Conservation (phyloP, 2,113 vertebrate species). For the Vimba vimba region DNA sequence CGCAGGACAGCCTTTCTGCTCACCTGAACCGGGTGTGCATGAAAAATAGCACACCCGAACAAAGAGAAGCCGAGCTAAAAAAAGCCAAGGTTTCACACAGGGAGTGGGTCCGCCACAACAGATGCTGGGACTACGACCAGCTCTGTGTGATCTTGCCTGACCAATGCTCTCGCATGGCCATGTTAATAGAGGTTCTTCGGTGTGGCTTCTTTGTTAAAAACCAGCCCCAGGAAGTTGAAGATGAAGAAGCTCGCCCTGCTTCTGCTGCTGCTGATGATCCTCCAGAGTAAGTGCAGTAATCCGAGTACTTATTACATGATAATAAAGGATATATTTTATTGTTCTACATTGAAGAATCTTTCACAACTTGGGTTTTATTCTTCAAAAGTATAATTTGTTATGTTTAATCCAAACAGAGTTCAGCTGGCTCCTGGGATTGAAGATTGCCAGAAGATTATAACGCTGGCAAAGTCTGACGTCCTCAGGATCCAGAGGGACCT, state of each 20-base stretch:
- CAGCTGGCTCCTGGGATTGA: neutral
- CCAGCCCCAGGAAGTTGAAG: too few relatives aligned
- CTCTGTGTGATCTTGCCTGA: neutral
- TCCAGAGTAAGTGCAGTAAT: too few relatives aligned
- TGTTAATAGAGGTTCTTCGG: neutral
- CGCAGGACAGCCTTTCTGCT: neutral
- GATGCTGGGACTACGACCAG: neutral
- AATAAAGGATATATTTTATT: too few relatives aligned
- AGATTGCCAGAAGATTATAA: neutral
- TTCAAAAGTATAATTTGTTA: neutral
- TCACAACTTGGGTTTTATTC: neutral
- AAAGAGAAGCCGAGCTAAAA: neutral
- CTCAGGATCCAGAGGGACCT: neutral
- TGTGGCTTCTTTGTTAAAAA: too few relatives aligned
- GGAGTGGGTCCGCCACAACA: neutral
- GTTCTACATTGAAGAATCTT: neutral
- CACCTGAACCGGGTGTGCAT: neutral
- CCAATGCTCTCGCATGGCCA: neutral
- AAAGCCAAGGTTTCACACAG: too few relatives aligned
- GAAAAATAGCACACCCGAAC: neutral
- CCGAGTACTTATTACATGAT: too few relatives aligned
- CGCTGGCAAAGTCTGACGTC: neutral
- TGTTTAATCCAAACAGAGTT: neutral
- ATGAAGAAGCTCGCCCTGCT: too few relatives aligned
- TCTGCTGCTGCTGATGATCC: too few relatives aligned